Base-by-base conservation (phyloP, 2,797 vertebrate genomes). In the Diplodus puntazzo region DNA sequence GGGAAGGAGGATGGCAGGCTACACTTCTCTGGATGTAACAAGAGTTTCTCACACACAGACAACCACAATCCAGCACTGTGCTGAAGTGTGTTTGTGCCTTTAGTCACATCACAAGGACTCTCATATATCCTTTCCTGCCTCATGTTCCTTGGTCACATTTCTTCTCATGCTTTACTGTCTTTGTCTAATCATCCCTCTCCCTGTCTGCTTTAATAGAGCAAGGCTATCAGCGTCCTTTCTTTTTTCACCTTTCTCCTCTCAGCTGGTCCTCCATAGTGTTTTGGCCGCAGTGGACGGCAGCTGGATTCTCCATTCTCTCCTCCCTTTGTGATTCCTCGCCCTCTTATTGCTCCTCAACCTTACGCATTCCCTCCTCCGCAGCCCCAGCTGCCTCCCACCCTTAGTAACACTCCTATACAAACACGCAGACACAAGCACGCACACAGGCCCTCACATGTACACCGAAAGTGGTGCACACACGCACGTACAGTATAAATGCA, bases 301-400 rank as follows among this genome's bases (percentile, higher is more conserved):
- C 92, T 94, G 93, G 83, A 82, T 88, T 88, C 79, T 90, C 80
- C 79, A 84, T 88, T 92, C 78, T 85, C 71, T 83, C 84, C 80
- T 73, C 76, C 82, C 80, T 87, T 86, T 79, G 76, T 84, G 84
- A 86, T 82, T 84, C 68, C 80, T 86, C 42, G 2, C 71, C 43
- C 46, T 68, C 84, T 49, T 55, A 52, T 62, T 57, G 53, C 59
- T 78, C 70, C 55, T 80, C 66, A 54, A 7, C 49, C 63, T 59
- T 0, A 8, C 69, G n/a, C 79, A 70, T 81, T 88, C 88, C 86
- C 81, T 84, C 67, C 75, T 62, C 52, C 7, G 65, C 73, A 30
- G 74, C 61, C 79, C 77, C 90, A 86, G 85, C 87, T 91, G 85
- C 87, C 67, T 86, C 61, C 67, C 85, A 91, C 70, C 81, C 90